phyloP scores from a whole-genome alignment of 2,113 vertebrate genomes.

The Illadopsis cleaveri region DNA sequence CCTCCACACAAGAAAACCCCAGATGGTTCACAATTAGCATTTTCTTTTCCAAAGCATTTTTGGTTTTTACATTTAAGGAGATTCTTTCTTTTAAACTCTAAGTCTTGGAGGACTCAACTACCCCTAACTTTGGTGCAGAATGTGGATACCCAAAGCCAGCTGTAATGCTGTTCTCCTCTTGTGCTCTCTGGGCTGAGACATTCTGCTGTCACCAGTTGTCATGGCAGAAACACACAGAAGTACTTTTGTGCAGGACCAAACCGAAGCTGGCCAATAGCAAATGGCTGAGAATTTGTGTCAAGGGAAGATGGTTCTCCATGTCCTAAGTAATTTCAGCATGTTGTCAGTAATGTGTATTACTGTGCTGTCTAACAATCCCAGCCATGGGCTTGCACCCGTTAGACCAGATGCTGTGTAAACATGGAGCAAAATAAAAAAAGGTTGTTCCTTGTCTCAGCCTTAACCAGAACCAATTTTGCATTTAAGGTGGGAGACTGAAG shows the following conservation, averaged over 20 bases:
- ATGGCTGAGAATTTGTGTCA: background rate
- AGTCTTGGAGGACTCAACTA: background rate
- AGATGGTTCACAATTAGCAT: constrained; percentile 29
- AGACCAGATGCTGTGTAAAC: background rate
- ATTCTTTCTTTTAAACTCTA: background rate
- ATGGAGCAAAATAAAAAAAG: background rate
- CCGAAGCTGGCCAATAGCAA: background rate
- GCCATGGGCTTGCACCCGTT: background rate
- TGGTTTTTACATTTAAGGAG: constrained; percentile 24
- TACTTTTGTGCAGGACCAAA: background rate
- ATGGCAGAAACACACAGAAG: background rate
- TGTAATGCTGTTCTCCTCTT: background rate
- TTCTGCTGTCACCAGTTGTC: background rate
- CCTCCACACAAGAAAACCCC: constrained; percentile 11
- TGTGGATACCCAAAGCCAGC: background rate
- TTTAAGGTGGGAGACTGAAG: background rate
- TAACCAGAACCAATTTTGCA: background rate
- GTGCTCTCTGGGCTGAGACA: background rate
- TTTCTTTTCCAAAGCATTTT: constrained; percentile 22
- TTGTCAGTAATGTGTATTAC: background rate
- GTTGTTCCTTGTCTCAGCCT: background rate
- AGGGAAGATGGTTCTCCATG: background rate
- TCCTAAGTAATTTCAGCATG: background rate
- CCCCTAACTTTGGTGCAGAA: background rate
- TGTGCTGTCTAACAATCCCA: background rate